Conservation (phyloP, 2,888 invertebrate species). For the Aspidiotus rigidus region DNA sequence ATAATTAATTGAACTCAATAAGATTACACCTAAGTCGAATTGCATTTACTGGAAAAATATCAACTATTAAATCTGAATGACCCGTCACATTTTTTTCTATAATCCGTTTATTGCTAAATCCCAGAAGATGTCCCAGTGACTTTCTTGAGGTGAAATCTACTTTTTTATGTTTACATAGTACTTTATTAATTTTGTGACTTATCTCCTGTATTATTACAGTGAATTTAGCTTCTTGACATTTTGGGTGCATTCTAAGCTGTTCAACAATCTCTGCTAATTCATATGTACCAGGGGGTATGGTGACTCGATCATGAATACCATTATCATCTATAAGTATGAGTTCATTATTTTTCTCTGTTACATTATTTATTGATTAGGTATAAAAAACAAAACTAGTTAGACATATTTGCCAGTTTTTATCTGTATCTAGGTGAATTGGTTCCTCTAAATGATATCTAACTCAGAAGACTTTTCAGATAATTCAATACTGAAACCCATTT, state of each 20-base stretch:
- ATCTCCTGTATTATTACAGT: conserved; percentile 15
- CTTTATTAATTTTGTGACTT: conserved; percentile 21
- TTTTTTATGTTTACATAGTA: conserved; percentile 23
- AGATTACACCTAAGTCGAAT: conserved; percentile 22
- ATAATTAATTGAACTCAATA: conserved; percentile 17
- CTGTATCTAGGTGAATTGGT: conserved; percentile 7
- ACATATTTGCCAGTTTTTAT: conserved; percentile 12
- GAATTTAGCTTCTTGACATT: conserved; percentile 22
- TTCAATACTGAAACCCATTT: conserved; percentile 12
- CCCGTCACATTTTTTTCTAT: conserved; percentile 2
- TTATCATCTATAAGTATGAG: conserved; percentile 9
- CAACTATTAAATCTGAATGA: conserved; percentile 13
- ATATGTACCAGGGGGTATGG: conserved; percentile 24
- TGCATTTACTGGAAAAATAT: conserved; percentile 16
- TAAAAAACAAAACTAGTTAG: conserved; percentile 4
- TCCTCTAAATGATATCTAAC: conserved; percentile 1
- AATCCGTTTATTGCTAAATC: conserved; percentile 16
- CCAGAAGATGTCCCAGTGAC: conserved; percentile 17
- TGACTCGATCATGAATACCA: conserved; percentile 14
- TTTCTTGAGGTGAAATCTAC: conserved; percentile 22
- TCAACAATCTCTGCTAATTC: conserved; percentile 19
- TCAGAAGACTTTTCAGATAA: conserved; percentile 7
- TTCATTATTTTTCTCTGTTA: conserved; percentile 14
- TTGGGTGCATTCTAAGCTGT: conserved; percentile 20
- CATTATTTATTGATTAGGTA: conserved; percentile 4